Evolutionary conservation across 2,888 invertebrate genomes (phyloP), one percentile per base, ranked within the genome.

Genomic region (Andrena bicolor): DNA sequence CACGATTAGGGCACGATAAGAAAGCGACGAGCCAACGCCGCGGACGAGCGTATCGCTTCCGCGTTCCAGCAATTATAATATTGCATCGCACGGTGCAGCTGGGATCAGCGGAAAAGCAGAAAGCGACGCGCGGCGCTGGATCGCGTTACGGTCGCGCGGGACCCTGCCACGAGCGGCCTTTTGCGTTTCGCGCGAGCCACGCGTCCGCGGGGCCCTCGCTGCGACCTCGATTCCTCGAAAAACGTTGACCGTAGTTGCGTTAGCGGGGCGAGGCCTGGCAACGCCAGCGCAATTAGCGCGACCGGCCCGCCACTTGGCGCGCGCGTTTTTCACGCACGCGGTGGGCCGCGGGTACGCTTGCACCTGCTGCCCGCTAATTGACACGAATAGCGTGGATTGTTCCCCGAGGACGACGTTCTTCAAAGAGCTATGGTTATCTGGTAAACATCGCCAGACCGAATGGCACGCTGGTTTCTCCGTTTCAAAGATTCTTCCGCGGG

Each of bases 331-430:
- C 82, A 51, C 83, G 73, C 84, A 76, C 68, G 61, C 70, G 58
- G 72, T 49, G 35, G 64, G 48, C 66, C 56, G 69, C 26, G 58
- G 30, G 80, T 87, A 32, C 87, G 53, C 74, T 72, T 80, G 87
- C 89, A 88, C 89, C 89, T 85, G 85, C 68, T 75, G 73, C 23
- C 49, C 69, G 86, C 83, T 89, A 89, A 89, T 88, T 88, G 87
- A 81, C 86, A 84, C 86, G 80, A 86, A 89, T 88, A 80, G 80
- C 84, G 68, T 53, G 74, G 81, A 86, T 88, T 82, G 79, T 84
- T 83, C 81, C 61, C 51, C 82, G 85, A 86, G 85, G 88, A 88
- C 85, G 76, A 77, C 71, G 82, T 76, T 76, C 70, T 56, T 53
- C 71, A 61, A 51, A 28, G 69, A 71, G 69, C 75, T 68, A 76